phyloP scores from a whole-genome alignment of 2,888 invertebrate species.

The Cryptophagus acutangulus region DNA sequence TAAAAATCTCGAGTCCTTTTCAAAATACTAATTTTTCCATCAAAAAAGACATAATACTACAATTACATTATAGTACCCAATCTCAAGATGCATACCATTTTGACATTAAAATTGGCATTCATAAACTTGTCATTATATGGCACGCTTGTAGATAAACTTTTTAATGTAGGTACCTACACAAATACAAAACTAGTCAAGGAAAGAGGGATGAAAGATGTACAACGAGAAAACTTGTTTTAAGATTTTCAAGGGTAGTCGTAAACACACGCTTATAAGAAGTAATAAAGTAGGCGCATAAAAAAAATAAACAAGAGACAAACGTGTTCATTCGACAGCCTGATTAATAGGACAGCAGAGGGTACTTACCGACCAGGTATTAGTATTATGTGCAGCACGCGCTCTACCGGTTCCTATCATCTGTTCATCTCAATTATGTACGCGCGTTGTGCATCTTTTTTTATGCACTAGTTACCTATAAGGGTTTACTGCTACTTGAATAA shows the following conservation, averaged over 20 bases:
- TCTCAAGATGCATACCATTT: too few species aligned
- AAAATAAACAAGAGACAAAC: conserved; percentile 6
- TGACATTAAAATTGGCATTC: too few species aligned
- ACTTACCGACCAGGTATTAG: conserved; percentile 32
- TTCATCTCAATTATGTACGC: conserved; percentile 36
- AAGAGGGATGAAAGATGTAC: neutral
- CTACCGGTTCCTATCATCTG: conserved; percentile 41
- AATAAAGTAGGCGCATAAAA: conserved; percentile 9
- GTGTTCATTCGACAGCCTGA: conserved; percentile 24
- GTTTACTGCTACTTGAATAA: conserved; percentile 23
- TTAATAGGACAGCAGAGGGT: conserved; percentile 35
- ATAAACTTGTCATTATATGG: too few species aligned
- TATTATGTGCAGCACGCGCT: conserved; percentile 37
- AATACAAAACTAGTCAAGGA: neutral
- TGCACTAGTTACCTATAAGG: conserved; percentile 30
- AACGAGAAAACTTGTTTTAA: conserved; percentile 1
- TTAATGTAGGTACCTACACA: too few species aligned
- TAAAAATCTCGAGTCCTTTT: too few species aligned
- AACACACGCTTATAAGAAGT: neutral
- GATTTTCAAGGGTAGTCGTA: neutral
- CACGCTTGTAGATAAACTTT: too few species aligned
- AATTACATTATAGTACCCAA: too few species aligned
- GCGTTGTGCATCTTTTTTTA: conserved; percentile 32
- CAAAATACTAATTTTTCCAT: too few species aligned
- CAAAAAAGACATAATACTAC: too few species aligned